Conservation (phyloP, 2,113 vertebrate species). For the Neomonachus schauinslandi region DNA sequence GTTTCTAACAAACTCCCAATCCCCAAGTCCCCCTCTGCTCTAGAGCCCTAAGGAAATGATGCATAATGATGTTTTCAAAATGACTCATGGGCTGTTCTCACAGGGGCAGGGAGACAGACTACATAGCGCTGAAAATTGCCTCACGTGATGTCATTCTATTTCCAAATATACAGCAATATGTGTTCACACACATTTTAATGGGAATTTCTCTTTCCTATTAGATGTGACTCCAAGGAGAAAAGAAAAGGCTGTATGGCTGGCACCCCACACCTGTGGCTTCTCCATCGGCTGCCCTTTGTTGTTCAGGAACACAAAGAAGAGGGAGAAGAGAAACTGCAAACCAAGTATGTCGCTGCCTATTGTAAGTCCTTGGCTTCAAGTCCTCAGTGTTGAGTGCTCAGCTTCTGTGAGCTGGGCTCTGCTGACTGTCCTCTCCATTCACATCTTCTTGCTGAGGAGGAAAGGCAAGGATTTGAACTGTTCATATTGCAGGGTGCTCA, state of each 20-base stretch:
- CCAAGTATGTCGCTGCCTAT: not conserved
- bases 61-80: not conserved
- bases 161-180: not conserved
- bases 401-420: not conserved
- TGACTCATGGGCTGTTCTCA: not conserved
- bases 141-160: not conserved
- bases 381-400: not conserved
- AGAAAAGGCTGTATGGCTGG: not conserved
- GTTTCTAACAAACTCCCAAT: not conserved
- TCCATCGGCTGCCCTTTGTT: not conserved
- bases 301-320: not conserved
- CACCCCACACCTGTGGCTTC: not conserved
- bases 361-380: not conserved
- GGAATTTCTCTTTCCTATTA: not conserved
- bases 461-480: not conserved
- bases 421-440: not conserved
- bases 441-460: not conserved
- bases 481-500: not conserved
- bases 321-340: not conserved
- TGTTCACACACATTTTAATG: not conserved
- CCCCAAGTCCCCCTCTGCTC: not conserved
- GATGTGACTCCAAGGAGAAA: not conserved
- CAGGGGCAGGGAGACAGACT: not conserved
- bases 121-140: not conserved
- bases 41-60: not conserved